phyloP scores from a whole-genome alignment of 2,113 vertebrate genomes.

The Podarcis raffonei region DNA sequence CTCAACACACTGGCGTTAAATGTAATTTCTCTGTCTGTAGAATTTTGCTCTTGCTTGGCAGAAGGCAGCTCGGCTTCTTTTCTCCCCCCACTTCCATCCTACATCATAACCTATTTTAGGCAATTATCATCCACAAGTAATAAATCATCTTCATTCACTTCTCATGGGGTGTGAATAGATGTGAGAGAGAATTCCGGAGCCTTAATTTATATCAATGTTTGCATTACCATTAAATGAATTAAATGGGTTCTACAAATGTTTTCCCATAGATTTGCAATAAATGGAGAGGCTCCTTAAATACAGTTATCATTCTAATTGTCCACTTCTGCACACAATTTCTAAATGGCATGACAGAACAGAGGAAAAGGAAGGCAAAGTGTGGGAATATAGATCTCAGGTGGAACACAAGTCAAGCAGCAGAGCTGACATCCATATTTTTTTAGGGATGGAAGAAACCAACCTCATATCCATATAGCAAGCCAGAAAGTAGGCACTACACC shows the following conservation, averaged over 20 bases:
- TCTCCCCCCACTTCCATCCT: slow-evolving; percentile 41
- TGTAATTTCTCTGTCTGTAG: slow-evolving; percentile 81
- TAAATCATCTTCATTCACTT: slow-evolving; percentile 69
- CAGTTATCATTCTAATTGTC: slow-evolving; percentile 55
- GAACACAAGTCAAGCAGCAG: background rate
- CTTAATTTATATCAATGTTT: slow-evolving; percentile 67
- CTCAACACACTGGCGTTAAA: slow-evolving; percentile 65
- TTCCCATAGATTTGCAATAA: slow-evolving; percentile 56
- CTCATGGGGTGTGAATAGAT: slow-evolving; percentile 65
- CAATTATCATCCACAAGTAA: slow-evolving; percentile 77
- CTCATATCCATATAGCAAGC: background rate
- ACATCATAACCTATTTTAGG: slow-evolving; percentile 78
- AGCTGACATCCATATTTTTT: background rate
- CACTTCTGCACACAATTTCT: slow-evolving; percentile 38
- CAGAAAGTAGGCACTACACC: too few relatives aligned
- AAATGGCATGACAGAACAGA: background rate
- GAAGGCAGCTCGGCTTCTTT: slow-evolving; percentile 62
- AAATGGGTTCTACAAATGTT: slow-evolving; percentile 58
- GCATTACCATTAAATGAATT: slow-evolving; percentile 65
- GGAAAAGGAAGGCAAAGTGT: background rate
- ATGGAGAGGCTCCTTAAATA: slow-evolving; percentile 55
- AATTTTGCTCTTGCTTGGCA: slow-evolving; percentile 70
- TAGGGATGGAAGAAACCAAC: background rate
- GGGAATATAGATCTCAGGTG: background rate
- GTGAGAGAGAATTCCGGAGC: slow-evolving; percentile 57